Evolutionary conservation across 2,888 invertebrate species (phyloP), one percentile per base, ranked within the genome.

Genomic region (Mythimna albipuncta): DNA sequence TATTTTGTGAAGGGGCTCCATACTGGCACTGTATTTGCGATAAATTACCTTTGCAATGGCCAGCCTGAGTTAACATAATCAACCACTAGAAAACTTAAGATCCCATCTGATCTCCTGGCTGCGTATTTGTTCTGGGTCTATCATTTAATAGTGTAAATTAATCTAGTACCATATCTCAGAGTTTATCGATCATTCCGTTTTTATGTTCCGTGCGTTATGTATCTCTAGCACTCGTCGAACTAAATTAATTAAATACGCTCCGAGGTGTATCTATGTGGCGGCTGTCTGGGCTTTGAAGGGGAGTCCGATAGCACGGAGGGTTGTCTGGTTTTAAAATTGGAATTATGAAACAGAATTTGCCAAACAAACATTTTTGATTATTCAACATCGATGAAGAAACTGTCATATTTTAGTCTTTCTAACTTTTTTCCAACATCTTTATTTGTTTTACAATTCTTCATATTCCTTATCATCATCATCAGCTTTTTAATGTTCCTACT

Each of bases 261-360:
- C 21, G 13, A 63, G 47, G 10, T 21, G 6, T 50, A 13, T 63
- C n/a, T 47, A 6, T 47, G 41, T 32, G 47, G 47, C 32, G 47
- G 52, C 59, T 54, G 72, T 71, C 52, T 71, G 71, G 32, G 32
- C 16, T 19, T 19, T 35, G 19, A 6, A 44, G 0, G 9, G 63
- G 55, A 16, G 13, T 7, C 16, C 6, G 44, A 7, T 9, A 38
- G 10, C 19, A n/a, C 55, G 57, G 19, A 55, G 47, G 35, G 35
- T 41, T n/a, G 26, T 26, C 10, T 57, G 35, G 47, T n/a, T 55
- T 55, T 19, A 0, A 35, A 41, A 26, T 68, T 35, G 2, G 57
- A 47, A 19, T n/a, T n/a, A 38, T 69, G 9, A 50, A 72, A 73
- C 47, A n/a, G 16, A 16, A 44, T 38, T 41, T 41, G 9, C n/a